Percentiles rank a stretch among this genome's conserved stretches.
phyloP scores from a whole-genome alignment of 2,888 invertebrate genomes.

The Apodemia mormo region DNA sequence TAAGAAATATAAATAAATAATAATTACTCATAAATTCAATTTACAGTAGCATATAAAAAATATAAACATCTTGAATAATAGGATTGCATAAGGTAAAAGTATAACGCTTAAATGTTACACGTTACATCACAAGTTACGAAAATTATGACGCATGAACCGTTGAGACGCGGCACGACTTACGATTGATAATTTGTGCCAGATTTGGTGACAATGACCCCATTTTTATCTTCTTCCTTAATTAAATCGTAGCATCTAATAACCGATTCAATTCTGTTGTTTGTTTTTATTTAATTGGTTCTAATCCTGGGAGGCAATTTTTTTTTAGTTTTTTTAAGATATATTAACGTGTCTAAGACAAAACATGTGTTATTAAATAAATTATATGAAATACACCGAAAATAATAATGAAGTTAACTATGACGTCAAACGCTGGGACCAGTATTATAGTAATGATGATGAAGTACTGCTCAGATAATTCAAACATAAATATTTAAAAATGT shows the following conservation, averaged over 20 bases:
- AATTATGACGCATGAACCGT: conserved; percentile 59
- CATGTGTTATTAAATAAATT: no score
- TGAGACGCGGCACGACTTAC: conserved; percentile 55
- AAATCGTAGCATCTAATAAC: conserved; percentile 18
- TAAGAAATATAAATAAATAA: no score
- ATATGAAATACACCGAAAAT: no score
- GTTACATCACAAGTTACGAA: conserved; percentile 67
- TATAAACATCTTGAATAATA: conserved; percentile 36
- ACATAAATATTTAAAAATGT: no score
- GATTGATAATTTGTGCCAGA: conserved; percentile 58
- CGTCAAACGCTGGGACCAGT: no score
- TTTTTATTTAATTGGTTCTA: not conserved
- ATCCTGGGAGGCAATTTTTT: not conserved
- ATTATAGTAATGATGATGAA: no score
- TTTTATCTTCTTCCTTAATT: conserved; percentile 55
- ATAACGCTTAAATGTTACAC: conserved; percentile 45
- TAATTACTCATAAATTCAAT: not conserved
- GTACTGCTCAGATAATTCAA: no score
- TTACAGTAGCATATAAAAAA: conserved; percentile 10
- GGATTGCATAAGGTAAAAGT: conserved; percentile 49
- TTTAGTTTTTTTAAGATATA: no score
- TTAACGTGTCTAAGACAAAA: no score
- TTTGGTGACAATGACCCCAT: conserved; percentile 71
- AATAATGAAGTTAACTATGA: no score
- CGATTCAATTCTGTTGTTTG: not conserved